A percentile compares a stretch with the other conserved stretches of the same genome.
Conservation (phyloP, 2,113 vertebrate genomes). For the Macaca mulatta region DNA sequence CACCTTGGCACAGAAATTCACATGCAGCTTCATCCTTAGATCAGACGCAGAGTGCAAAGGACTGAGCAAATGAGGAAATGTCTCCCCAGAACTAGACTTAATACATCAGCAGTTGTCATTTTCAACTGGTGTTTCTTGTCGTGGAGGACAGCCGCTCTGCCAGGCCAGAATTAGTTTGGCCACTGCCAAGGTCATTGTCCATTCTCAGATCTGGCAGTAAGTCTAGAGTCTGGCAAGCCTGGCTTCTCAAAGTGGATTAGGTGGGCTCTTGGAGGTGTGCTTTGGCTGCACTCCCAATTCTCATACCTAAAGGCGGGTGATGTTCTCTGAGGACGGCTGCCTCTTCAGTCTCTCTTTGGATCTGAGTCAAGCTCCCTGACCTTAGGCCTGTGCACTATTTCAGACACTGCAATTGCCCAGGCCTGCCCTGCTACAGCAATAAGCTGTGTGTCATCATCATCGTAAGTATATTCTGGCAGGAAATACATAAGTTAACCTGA, state of each 20-base stretch:
- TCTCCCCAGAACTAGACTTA: conserved; percentile 55
- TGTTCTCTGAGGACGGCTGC: not conserved
- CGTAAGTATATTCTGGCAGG: not conserved
- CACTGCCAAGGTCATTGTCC: conserved; percentile 49
- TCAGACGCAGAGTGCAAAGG: not conserved
- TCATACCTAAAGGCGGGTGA: not conserved
- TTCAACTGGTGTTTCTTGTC: conserved; percentile 22
- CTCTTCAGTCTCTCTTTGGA: not conserved
- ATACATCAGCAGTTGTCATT: conserved; percentile 63
- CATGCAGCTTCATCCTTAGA: not conserved
- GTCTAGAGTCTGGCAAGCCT: conserved; percentile 8
- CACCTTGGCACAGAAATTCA: not conserved
- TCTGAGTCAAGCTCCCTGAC: not conserved
- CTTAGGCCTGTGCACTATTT: not conserved
- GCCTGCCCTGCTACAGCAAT: not conserved
- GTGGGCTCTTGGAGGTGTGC: not conserved
- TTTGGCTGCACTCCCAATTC: not conserved
- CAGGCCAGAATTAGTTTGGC: not conserved
- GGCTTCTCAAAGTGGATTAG: conserved; percentile 63
- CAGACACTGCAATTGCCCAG: not conserved
- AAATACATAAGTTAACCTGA: not conserved
- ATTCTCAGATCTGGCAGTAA: not conserved
- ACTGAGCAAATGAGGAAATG: conserved; percentile 54
- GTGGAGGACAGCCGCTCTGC: conserved; percentile 3
- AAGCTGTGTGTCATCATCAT: not conserved